Base-by-base conservation (phyloP, 2,888 invertebrate genomes). In the Eledona agricola region DNA sequence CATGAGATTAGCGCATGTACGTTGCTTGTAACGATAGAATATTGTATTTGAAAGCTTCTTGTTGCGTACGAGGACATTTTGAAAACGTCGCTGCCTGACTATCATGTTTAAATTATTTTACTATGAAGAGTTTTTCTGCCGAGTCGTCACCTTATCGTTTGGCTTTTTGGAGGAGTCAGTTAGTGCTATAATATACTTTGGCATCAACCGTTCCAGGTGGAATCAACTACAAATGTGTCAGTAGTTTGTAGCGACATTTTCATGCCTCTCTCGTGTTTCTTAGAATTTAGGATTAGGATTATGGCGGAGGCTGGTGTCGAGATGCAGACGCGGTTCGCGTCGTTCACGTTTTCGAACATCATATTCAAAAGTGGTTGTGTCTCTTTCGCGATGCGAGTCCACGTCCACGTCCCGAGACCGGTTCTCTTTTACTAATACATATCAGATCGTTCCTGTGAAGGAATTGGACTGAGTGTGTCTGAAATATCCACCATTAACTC, bases 321-420 rank as follows among this genome's bases (percentile, higher is more conserved):
- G 29, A 42, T 22, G 22, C 42, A 6, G 7, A 31, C 4, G 15
- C 31, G 42, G 16, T 17, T 11, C 37, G 35, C 47, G 23, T 25
- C 22, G 28, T 1, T 11, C 19, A 34, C n/a, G 10, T 13, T 35
- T 34, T 26, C 35, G 2, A 46, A 46, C 46, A 46, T 35, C 46
- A 19, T 42, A 38, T 17, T 49, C n/a, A 62, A n/a, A 62, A 67
- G 66, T 69, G 71, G 70, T 71, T 72, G 71, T 72, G 70, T 71
- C 72, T 71, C 72, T 71, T 66, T 66, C 61, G 51, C 35, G 53
- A 46, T 32, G 40, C 50, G 51, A 51, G 32, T 50, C 22, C 20
- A 15, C 12, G n/a, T 19, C 1, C 7, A 9, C 31, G 42, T 42
- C 42, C 31, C 10, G 29, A 31, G 22, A 7, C 49, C 35, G 28